Base-by-base conservation (phyloP, 2,113 vertebrate species). In the Etheostoma cragini region DNA sequence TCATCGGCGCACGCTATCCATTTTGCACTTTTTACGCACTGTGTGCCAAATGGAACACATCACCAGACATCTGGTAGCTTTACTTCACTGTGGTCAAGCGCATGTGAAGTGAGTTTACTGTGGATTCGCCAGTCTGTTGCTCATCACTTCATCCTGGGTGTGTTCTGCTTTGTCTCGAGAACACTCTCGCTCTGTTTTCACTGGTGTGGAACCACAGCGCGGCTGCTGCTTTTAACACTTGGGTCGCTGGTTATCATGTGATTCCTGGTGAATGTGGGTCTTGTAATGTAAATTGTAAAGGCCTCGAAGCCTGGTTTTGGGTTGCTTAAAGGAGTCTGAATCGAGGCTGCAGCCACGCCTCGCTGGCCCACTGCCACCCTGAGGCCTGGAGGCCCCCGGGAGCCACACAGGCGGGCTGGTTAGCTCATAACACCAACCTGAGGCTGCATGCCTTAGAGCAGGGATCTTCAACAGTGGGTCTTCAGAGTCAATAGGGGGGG, bases 381-480 rank as follows among this genome's bases (percentile, higher is more conserved):
- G 83, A 83, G 88, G 92, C 84, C 76, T 66, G 71, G 82, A 88
- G 91, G 87, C 85, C 90, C 83, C 69, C 24, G 47, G 76, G 83
- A 76, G 77, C 72, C 58, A 38, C 70, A 53, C 49, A 14, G 26
- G 49, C 16, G 35, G 19, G 33, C 30, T 54, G 33, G 8, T 35
- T 11, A 38, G 38, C 58, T 33, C 33, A 8, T 10, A 65, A 10
- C 38, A 42, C 42, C 42, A 21, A 26, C 15, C 50, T 46, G 52
- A 58, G 73, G 61, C 73, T 56, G 61, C 50, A 6, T 1, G 15
- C 30, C 4, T 5, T 8, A 30, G 30, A 30, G 30, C 30, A 30
- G 30, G 30, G 30, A 30, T 4, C 30, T 30, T 30, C 30, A 30
- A 30, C 30, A 30, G 30, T 2, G 30, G 30, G 30, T 30, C 30